Evolutionary conservation across 2,113 vertebrate genomes (phyloP), one percentile per base, ranked within the genome.

Genomic region (Lathamus discolor): DNA sequence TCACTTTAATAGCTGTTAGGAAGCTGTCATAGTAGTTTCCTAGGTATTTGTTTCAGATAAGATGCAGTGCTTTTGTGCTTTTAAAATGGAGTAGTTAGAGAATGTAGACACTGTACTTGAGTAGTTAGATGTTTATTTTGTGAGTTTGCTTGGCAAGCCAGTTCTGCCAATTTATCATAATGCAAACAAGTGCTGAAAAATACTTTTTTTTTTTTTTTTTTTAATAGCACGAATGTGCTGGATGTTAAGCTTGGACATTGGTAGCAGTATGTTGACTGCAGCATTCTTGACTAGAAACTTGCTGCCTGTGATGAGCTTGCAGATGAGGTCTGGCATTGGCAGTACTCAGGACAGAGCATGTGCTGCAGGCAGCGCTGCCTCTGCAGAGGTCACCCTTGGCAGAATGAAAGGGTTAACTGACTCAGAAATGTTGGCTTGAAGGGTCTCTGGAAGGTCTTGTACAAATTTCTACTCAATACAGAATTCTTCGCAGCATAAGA

Each of bases 71-170:
- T 41, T 73, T 37, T 35, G 57, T 35, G 57, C 57, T 48, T 43
- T 31, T 28, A 3, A 17, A 48, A 22, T 3, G 14, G 11, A 6
- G 0, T 6, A 5, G 14, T 16, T 86, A 51, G 43, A 28, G 14
- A 28, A 31, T 0, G 1, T 37, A 12, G 68, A 6, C 33, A 22
- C 25, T 29, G 5, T 8, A 33, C 16, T 17, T 27, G 51, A 6
- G 25, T 41, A 25, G 33, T 27, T 69, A 4, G 39, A 12, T 43
- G 9, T 46, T 79, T 25, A 11, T 68, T 74, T 84, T 31, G 3
- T 41, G 41, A 41, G 25, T 48, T 83, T 72, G 4, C 28, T 88
- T 63, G 39, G 43, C 37, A 70, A 59, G 27, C 22, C 2, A 10
- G 48, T 68, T 76, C 13, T 62, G 33, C 46, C 24, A 20, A 1